phyloP scores from a whole-genome alignment of 2,113 vertebrate species.

The Platanista minor region DNA sequence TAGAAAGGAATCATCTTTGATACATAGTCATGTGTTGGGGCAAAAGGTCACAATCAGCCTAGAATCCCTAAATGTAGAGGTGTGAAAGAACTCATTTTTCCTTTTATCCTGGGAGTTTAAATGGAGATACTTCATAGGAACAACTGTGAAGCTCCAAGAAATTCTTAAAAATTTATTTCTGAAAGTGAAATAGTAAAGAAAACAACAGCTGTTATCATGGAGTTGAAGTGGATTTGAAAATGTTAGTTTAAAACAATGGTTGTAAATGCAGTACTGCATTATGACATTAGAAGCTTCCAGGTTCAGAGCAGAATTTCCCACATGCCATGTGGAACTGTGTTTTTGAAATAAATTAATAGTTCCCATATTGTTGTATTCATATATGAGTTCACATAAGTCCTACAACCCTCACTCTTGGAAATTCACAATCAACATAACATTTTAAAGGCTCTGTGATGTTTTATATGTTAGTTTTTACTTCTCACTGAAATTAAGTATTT shows the following conservation, averaged over 20 bases:
- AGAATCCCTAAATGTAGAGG: conserved; percentile 15
- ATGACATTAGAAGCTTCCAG: conserved; percentile 60
- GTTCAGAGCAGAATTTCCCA: neutral
- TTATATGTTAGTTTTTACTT: neutral
- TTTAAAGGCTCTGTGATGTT: neutral
- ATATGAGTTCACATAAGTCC: neutral
- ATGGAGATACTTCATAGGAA: conserved; percentile 50
- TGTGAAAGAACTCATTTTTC: conserved; percentile 47
- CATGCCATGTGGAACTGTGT: neutral
- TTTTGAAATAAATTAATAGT: conserved; percentile 30
- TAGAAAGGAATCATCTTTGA: neutral
- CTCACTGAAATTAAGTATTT: neutral
- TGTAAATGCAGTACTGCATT: conserved; percentile 73
- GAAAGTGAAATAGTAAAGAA: conserved; percentile 77
- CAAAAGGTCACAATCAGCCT: conserved; percentile 39
- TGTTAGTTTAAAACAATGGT: conserved; percentile 73
- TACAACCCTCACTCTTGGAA: neutral
- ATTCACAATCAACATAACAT: neutral
- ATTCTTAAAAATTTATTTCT: conserved; percentile 44
- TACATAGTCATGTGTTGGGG: neutral
- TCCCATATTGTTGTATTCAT: neutral
- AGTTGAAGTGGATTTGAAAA: conserved; percentile 74
- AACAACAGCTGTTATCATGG: conserved; percentile 80
- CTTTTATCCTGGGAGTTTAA: conserved; percentile 63
- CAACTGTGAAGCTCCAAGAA: conserved; percentile 65